Conservation (phyloP, 2,113 vertebrate species). For the Dasypus novemcinctus region DNA sequence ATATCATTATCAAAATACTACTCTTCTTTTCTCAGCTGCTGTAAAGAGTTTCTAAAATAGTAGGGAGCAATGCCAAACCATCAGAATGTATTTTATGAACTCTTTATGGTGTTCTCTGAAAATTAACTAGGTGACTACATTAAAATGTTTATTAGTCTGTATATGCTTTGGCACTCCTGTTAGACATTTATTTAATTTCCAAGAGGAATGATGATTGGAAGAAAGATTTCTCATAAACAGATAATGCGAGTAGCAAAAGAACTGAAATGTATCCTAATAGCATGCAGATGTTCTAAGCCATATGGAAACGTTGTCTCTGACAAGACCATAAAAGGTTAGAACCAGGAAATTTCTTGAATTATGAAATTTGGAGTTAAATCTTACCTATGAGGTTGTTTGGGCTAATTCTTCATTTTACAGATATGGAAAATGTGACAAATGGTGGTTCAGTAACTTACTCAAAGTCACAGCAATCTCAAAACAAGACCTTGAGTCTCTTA, state of each 20-base stretch:
- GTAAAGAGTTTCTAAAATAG: neutral
- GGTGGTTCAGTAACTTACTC: neutral
- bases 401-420: slow-evolving; percentile 16
- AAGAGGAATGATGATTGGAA: slow-evolving; percentile 26
- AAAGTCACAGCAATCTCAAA: neutral
- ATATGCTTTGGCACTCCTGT: slow-evolving; percentile 58
- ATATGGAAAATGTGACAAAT: neutral
- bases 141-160: slow-evolving; percentile 68
- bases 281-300: neutral
- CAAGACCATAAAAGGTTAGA: neutral
- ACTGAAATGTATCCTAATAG: slow-evolving; percentile 18
- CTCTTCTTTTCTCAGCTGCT: neutral
- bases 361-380: neutral
- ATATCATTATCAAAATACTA: neutral
- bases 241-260: slow-evolving; percentile 18
- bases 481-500: neutral
- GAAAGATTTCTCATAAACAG: slow-evolving; percentile 40
- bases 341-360: slow-evolving; percentile 18
- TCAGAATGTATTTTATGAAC: slow-evolving; percentile 44
- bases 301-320: neutral
- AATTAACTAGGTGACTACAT: slow-evolving; percentile 71
- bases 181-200: slow-evolving; percentile 63
- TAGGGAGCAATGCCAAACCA: neutral
- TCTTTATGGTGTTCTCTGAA: slow-evolving; percentile 59
- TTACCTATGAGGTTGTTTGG: neutral